These are phyloP conservation scores for Hafferia zeledoni DNA, from an alignment of 2,797 vertebrate species.

Conservation along the genomic window DNA sequence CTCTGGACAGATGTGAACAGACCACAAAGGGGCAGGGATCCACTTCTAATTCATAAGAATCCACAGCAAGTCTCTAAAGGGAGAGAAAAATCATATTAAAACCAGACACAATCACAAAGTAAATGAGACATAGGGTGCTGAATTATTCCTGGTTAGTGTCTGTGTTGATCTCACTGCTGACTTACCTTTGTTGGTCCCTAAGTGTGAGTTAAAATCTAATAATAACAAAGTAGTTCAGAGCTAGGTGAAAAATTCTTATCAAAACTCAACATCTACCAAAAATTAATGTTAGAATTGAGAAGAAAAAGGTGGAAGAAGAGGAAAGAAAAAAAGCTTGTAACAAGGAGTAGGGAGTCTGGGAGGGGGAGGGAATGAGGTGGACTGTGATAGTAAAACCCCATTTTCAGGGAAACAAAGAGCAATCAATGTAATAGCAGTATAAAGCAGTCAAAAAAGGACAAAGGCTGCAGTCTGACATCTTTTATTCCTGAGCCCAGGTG, in stretches of 20 bases:
- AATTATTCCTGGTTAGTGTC: background rate
- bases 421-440: conserved; percentile 45
- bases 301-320: background rate
- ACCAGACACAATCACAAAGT: conserved; percentile 41
- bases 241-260: background rate
- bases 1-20: conserved; percentile 45
- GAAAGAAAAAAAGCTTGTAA: background rate
- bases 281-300: background rate
- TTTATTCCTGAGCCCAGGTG: conserved; percentile 31
- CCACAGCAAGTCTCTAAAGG: conserved; percentile 42
- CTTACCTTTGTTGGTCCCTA: conserved; percentile 4
- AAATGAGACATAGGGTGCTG: conserved; percentile 10
- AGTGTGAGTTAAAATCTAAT: conserved; percentile 41
- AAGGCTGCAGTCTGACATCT: conserved; percentile 10
- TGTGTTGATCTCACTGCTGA: background rate
- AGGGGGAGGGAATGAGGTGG: conserved; percentile 25
- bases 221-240: background rate
- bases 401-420: conserved; percentile 53
- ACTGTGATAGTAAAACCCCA: conserved; percentile 18
- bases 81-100: conserved; percentile 55
- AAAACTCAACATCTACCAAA: background rate
- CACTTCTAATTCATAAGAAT: conserved; percentile 52
- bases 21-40: background rate
- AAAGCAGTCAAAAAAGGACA: conserved; percentile 53
- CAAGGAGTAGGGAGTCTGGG: background rate